phyloP scores from a whole-genome alignment of 2,797 vertebrate species.

The Argya squamiceps region DNA sequence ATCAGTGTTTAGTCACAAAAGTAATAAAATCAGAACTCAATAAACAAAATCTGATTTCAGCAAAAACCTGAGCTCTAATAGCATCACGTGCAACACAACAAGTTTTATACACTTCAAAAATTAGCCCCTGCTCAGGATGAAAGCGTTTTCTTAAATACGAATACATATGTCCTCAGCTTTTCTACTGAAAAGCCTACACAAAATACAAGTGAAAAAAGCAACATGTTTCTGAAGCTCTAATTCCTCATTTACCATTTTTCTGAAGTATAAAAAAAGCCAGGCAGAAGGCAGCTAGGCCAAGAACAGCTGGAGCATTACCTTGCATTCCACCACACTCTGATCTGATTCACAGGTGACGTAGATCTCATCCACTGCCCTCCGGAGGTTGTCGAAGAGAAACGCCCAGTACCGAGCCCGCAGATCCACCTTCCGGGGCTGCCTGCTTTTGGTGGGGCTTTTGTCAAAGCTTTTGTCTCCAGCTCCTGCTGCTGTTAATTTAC shows the following conservation, averaged over 20 bases:
- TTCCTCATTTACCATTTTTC: background rate
- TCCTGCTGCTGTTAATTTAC: conserved; percentile 78
- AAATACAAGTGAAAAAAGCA: background rate
- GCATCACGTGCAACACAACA: background rate
- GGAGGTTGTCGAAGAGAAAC: conserved; percentile 96
- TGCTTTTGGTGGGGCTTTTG: conserved; percentile 92
- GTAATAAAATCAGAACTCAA: background rate
- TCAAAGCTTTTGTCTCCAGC: conserved; percentile 88
- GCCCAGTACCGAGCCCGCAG: conserved; percentile 97
- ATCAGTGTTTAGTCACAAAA: background rate
- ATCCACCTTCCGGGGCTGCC: conserved; percentile 94
- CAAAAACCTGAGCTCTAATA: background rate
- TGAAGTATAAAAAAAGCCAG: background rate
- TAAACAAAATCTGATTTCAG: background rate
- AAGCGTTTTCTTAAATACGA: background rate
- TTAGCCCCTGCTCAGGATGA: background rate
- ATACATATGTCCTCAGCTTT: background rate
- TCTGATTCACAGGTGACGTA: conserved; percentile 98
- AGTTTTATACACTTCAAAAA: background rate
- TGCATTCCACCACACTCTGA: conserved; percentile 98
- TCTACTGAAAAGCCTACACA: background rate
- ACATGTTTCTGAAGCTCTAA: background rate
- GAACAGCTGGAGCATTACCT: conserved; percentile 77
- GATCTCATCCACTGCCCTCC: conserved; percentile 95
- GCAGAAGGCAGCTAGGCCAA: fast-evolving